These are phyloP conservation scores for Fulmarus glacialis DNA, from an alignment of 2,113 vertebrate species.

Conservation along the genomic window DNA sequence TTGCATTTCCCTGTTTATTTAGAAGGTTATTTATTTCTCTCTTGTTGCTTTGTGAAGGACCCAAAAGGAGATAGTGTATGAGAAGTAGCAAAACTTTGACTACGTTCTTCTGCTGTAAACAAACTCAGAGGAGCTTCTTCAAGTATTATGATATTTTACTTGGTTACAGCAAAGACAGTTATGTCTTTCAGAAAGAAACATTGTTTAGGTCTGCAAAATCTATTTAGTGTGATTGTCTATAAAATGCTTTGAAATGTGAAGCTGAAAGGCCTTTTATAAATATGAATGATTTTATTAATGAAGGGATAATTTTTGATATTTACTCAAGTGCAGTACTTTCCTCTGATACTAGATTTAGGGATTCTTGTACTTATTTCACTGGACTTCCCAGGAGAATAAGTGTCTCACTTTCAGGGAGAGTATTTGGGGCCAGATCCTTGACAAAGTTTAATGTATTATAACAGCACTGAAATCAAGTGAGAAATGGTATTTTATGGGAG, in stretches of 20 bases:
- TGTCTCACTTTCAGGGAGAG: not conserved
- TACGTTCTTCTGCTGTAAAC: not conserved
- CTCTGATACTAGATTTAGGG: not conserved
- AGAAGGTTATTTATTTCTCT: not conserved
- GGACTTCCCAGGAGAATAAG: not conserved
- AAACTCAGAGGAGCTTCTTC: not conserved
- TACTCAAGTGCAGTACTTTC: not conserved
- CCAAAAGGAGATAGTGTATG: not conserved
- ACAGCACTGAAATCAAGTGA: not conserved
- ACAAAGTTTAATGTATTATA: accelerated
- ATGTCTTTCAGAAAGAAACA: not conserved
- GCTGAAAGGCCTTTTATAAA: not conserved
- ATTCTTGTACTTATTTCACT: not conserved
- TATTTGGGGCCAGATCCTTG: not conserved
- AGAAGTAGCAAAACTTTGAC: not conserved
- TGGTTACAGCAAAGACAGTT: not conserved
- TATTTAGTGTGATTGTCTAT: accelerated
- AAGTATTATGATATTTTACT: not conserved
- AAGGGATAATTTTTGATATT: not conserved
- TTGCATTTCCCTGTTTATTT: not conserved
- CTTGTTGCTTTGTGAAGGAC: not conserved
- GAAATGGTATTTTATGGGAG: not conserved
- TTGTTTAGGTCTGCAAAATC: not conserved
- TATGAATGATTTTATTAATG: not conserved
- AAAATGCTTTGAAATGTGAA: not conserved